Evolutionary conservation across 1,140 invertebrate genomes (phyloP).

Genomic region (Pseudomyrmex sp.): DNA sequence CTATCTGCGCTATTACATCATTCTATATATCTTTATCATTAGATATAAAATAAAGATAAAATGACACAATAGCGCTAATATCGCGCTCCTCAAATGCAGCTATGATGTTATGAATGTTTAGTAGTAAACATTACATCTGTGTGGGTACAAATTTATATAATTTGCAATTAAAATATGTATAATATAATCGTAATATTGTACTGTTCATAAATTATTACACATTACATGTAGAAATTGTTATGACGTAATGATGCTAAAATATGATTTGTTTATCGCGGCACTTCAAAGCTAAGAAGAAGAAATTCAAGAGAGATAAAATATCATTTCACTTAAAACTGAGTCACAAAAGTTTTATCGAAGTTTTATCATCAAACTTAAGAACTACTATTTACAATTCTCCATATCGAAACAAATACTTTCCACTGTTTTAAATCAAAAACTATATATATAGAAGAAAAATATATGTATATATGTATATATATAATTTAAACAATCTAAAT

Average conservation of each 20-base stretch:
- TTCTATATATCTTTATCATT: too few relatives aligned
- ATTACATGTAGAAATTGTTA: constrained; percentile 1
- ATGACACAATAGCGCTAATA: too few relatives aligned
- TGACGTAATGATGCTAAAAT: constrained; percentile 8
- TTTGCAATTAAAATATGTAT: neutral
- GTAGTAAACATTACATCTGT: too few relatives aligned
- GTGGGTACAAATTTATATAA: too few relatives aligned
- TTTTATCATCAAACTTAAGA: constrained; percentile 34
- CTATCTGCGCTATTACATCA: too few relatives aligned
- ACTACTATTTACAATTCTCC: neutral
- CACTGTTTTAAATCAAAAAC: neutral
- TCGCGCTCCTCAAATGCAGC: too few relatives aligned
- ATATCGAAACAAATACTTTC: neutral
- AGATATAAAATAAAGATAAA: too few relatives aligned
- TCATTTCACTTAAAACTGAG: neutral
- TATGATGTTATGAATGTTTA: too few relatives aligned
- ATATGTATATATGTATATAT: too few relatives aligned
- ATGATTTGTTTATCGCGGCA: constrained; percentile 30
- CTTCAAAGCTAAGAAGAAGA: constrained; percentile 32
- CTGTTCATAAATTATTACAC: neutral
- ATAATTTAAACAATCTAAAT: too few relatives aligned
- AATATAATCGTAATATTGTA: neutral
- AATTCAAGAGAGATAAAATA: neutral
- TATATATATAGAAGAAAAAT: neutral
- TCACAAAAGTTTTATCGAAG: neutral